Conservation (phyloP, 2,797 vertebrate genomes). For the Falco peregrinus region DNA sequence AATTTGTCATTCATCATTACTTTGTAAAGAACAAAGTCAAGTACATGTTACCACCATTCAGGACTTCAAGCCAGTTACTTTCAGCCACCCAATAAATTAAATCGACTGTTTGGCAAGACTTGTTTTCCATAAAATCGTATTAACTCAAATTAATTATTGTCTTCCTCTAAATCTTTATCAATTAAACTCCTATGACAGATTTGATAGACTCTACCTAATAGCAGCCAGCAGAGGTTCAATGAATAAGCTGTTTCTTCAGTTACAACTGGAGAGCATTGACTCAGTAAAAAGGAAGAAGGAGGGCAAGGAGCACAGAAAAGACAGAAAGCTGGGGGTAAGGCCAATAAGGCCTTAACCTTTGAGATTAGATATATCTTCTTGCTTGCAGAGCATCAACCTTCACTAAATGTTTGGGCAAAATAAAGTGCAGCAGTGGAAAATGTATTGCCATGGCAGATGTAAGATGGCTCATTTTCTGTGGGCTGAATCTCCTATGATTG, state of each 20-base stretch:
- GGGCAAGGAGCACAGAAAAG: neutral
- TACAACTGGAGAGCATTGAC: neutral
- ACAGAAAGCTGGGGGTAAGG: neutral
- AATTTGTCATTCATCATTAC: neutral
- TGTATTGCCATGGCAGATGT: conserved; percentile 1
- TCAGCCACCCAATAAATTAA: neutral
- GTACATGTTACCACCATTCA: neutral
- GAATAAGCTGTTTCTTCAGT: neutral
- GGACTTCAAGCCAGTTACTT: neutral
- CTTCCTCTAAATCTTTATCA: neutral
- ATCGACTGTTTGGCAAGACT: neutral
- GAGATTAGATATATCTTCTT: neutral
- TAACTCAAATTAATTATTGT: neutral
- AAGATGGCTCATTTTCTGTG: conserved; percentile 39
- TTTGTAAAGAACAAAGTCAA: neutral
- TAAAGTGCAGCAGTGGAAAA: conserved; percentile 14
- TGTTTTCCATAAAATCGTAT: neutral
- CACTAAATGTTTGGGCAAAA: neutral
- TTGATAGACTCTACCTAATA: neutral
- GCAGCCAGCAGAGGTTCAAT: neutral
- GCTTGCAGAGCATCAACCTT: neutral
- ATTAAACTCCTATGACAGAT: neutral
- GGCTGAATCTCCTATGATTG: neutral
- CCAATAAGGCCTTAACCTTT: neutral
- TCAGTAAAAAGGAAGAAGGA: neutral